Percentiles rank a stretch among this genome's conserved stretches.
Evolutionary conservation across 2,113 vertebrate genomes (phyloP).

Genomic region (Poeciliopsis occidentalis): DNA sequence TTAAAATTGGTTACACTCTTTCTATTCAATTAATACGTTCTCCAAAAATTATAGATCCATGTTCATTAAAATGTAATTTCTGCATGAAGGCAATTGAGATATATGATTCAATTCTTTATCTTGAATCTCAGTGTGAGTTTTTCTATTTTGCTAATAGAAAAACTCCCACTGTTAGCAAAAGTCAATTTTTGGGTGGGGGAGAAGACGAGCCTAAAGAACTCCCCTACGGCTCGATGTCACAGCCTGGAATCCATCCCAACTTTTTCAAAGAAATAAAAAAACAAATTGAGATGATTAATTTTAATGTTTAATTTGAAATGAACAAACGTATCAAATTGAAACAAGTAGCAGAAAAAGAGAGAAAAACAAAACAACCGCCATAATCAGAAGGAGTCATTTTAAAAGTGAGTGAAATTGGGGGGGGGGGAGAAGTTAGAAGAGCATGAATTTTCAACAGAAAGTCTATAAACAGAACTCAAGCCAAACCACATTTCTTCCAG

Average conservation of each 20-base stretch:
- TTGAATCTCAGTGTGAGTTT: slow-evolving; percentile 48
- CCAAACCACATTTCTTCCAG: slow-evolving; percentile 33
- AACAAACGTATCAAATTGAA: slow-evolving; percentile 22
- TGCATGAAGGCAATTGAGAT: slow-evolving; percentile 37
- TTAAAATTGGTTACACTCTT: slow-evolving; percentile 32
- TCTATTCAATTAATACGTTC: slow-evolving; percentile 49
- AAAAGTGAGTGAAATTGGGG: background rate
- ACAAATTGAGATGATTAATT: slow-evolving; percentile 32
- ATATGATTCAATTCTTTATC: slow-evolving; percentile 54
- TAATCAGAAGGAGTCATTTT: background rate
- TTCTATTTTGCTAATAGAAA: slow-evolving; percentile 32
- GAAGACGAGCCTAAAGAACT: slow-evolving; percentile 43
- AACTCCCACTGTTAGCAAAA: slow-evolving; percentile 24
- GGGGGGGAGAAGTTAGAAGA: background rate
- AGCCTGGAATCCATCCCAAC: slow-evolving; percentile 42
- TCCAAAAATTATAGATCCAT: slow-evolving; percentile 32
- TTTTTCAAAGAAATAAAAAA: slow-evolving; percentile 9
- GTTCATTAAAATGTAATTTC: slow-evolving; percentile 10
- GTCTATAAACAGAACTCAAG: background rate
- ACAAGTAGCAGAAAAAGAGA: slow-evolving; percentile 10
- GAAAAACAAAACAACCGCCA: background rate
- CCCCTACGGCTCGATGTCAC: slow-evolving; percentile 44
- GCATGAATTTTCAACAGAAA: background rate
- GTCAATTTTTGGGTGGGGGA: slow-evolving; percentile 1
- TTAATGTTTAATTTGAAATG: slow-evolving; percentile 47